Conservation (phyloP, 30 jellyfish, hydroid and myxozoan species). For the Cassiopea xamachana region DNA sequence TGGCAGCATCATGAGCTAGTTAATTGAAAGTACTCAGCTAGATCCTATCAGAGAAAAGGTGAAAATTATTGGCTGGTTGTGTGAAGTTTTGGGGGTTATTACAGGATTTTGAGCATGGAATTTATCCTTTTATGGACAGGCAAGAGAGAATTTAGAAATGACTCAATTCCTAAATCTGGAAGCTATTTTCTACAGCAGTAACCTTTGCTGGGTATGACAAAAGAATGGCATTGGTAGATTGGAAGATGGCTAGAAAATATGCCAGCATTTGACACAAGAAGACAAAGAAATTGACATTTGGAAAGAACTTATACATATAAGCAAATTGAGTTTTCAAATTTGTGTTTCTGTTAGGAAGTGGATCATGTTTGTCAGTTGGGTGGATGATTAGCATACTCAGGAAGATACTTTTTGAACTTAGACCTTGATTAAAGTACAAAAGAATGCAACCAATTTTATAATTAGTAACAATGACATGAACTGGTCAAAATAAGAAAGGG, state of each 20-base stretch:
- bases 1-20: constrained; percentile 6
- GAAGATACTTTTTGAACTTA: constrained; percentile 25
- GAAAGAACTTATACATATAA: constrained; percentile 6
- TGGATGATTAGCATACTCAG: constrained; percentile 42
- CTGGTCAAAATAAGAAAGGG: constrained; percentile 2
- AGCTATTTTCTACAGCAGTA: constrained; percentile 37
- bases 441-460: constrained; percentile 16
- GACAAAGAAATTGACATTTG: background rate
- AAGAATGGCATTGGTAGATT: constrained; percentile 10
- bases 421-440: constrained; percentile 13
- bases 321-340: constrained; percentile 35
- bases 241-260: constrained; percentile 28
- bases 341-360: constrained; percentile 41
- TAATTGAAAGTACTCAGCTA: background rate
- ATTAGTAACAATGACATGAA: constrained; percentile 9
- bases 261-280: constrained; percentile 3
- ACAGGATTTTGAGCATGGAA: background rate
- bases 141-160: background rate
- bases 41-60: constrained; percentile 37
- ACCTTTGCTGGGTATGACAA: constrained; percentile 24
- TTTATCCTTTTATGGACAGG: constrained; percentile 20
- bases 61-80: background rate
- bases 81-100: constrained; percentile 4
- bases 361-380: constrained; percentile 62
- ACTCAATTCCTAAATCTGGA: constrained; percentile 8